A percentile compares a stretch with the other conserved stretches of the same genome.
phyloP scores from a whole-genome alignment of 37 sponge, comb jelly and placozoan species.

The Chondrilla cf. caribensis region DNA sequence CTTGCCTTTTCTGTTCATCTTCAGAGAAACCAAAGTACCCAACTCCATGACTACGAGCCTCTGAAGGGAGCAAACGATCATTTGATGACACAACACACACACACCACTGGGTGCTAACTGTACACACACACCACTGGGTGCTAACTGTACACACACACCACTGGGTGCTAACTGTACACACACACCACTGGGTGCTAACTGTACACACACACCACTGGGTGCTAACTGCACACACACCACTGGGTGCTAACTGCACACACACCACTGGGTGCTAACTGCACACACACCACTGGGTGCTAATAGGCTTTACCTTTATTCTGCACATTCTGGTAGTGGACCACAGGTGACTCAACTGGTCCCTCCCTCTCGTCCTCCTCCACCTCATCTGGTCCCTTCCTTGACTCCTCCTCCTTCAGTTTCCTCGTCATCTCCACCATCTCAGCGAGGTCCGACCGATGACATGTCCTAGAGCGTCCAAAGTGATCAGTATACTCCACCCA shows the following conservation, averaged over 20 bases:
- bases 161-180: too few species aligned
- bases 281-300: too few species aligned
- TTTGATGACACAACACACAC: too few species aligned
- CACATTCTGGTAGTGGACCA: slow-evolving; percentile 69
- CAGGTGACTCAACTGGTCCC: slow-evolving; percentile 40
- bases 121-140: too few species aligned
- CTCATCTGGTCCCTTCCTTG: slow-evolving; percentile 27
- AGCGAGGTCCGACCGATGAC: slow-evolving; percentile 65
- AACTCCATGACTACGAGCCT: slow-evolving; percentile 80
- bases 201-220: too few species aligned
- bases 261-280: too few species aligned
- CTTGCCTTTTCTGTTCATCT: slow-evolving; percentile 69
- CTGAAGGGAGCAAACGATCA: slow-evolving; percentile 16
- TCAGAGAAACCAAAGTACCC: slow-evolving; percentile 86
- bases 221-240: too few species aligned
- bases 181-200: too few species aligned
- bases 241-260: too few species aligned
- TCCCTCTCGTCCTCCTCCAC: slow-evolving; percentile 38
- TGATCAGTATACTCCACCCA: slow-evolving; percentile 86
- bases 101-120: too few species aligned
- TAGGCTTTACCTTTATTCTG: slow-evolving; percentile 53
- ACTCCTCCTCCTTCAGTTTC: slow-evolving; percentile 38
- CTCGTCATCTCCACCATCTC: slow-evolving; percentile 55
- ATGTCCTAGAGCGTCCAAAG: slow-evolving; percentile 64
- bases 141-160: too few species aligned